Evolutionary conservation across 2,797 vertebrate genomes (phyloP), one percentile per base, ranked within the genome.

Genomic region (Gila robusta): DNA sequence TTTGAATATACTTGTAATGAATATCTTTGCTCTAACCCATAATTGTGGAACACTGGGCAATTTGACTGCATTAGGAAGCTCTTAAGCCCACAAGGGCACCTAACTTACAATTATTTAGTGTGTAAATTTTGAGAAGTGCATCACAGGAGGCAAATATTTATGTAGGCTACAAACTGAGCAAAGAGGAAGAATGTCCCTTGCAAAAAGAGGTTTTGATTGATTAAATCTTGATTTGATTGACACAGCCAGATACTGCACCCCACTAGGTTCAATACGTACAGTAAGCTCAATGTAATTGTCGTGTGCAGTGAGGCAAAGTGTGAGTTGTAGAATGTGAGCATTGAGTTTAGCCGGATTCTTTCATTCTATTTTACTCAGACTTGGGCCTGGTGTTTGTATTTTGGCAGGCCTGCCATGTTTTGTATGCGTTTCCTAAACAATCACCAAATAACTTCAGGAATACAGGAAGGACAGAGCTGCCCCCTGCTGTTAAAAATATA

Each of bases 401-500:
- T 32, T 79, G 10, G 6, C 8, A n/a, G 28, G 62, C 39, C 35
- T 71, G 47, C 47, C 47, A 47, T 47, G 35, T 80, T 35, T 73
- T 19, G 12, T 47, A 37, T 32, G 8, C 19, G 6, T 69, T 56
- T 41, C n/a, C 8, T 28, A 21, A 69, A 21, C 10, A 84, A 59
- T 2, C 2, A 32, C 11, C 32, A 12, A 41, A 16, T 26, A 81
- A 78, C 39, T 23, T 56, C 23, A 41, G 52, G 2, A 39, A 7
- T 35, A 54, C 16, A 62, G 28, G 47, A 17, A 62, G 28, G 54
- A 49, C 28, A 52, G 78, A 41, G 39, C 82, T 87, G 87, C 87
- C 78, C 82, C 70, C 89, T 90, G 76, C 52, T 83, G 89, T 28
- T 66, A n/a, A 54, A 82, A 66, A 76, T 35, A 32, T 41, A 35